Base-by-base conservation (phyloP, 2,113 vertebrate genomes). In the Pelobates fuscus region DNA sequence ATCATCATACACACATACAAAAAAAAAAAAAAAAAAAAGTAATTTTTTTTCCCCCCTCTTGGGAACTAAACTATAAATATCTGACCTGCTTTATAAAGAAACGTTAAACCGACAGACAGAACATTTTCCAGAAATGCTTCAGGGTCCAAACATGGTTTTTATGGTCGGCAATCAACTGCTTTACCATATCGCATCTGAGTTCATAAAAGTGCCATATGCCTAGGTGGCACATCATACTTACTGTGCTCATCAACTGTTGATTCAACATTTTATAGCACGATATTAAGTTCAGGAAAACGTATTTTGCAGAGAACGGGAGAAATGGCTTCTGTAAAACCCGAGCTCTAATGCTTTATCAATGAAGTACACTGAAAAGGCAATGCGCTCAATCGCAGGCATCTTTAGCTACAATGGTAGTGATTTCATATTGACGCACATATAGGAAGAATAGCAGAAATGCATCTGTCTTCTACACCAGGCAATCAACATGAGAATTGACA, bases 11-110 rank as follows among this genome's bases (percentile, higher is more conserved):
- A 1, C 10, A 37, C 5, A 37, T 6, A 37, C 5, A 37, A 32
- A 32, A 10, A 10, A 32, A 32, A 32, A 32, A 32, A 32, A 32
- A 32, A 32, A 32, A 37, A 1, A 10, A 17, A 49, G 15, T 15
- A 2, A n/a, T 37, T 63, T 32, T 41, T 63, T n/a, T 37, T 37
- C 41, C n/a, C 30, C 37, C 26, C n/a, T n/a, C n/a, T n/a, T n/a
- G n/a, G 41, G 29, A 20, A 52, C 29, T n/a, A 18, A 49, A 17
- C 24, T 29, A 67, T 67, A 67, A 67, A 29, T 27, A 52, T 49
- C 41, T 10, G 15, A n/a, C 24, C 18, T 20, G 18, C 18, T 67
- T 67, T 67, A 67, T 49, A 52, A 67, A 27, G 44, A 21, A 12
- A 23, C n/a, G 17, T 55, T 55, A 55, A 23, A 23, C 20, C 21